These are phyloP conservation scores for Sapajus apella DNA, from an alignment of 2,113 vertebrate genomes.

Conservation along the genomic window DNA sequence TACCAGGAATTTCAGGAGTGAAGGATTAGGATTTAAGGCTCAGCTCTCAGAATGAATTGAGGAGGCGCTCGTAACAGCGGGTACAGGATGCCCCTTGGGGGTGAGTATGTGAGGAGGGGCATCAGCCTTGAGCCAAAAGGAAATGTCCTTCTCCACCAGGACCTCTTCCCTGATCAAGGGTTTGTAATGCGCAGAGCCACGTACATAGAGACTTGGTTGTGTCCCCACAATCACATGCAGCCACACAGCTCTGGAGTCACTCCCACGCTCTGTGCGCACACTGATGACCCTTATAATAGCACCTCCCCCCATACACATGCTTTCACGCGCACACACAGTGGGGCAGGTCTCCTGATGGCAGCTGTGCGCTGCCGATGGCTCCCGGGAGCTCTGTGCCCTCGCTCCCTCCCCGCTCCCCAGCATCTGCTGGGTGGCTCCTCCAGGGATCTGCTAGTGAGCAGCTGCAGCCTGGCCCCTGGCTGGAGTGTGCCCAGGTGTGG, in stretches of 20 bases:
- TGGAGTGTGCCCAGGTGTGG: neutral
- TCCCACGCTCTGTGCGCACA: neutral
- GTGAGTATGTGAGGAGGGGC: fast-evolving
- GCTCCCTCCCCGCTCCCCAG: fast-evolving
- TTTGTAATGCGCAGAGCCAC: neutral
- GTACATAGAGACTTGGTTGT: fast-evolving
- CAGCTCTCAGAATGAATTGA: neutral
- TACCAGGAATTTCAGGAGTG: neutral
- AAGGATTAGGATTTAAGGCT: neutral
- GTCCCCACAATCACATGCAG: neutral
- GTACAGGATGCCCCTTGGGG: neutral
- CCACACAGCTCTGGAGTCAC: neutral
- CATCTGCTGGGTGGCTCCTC: fast-evolving
- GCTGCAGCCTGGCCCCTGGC: neutral
- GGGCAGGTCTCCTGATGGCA: neutral
- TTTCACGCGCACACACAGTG: neutral
- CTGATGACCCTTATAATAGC: neutral
- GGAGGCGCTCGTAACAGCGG: fast-evolving
- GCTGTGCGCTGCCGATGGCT: fast-evolving
- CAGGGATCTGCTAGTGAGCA: neutral
- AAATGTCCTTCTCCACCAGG: neutral
- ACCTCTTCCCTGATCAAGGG: neutral
- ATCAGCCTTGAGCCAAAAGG: neutral
- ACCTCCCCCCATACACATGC: neutral
- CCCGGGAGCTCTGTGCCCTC: neutral